phyloP scores from a whole-genome alignment of 2,797 vertebrate species.

The Microcaecilia unicolor region DNA sequence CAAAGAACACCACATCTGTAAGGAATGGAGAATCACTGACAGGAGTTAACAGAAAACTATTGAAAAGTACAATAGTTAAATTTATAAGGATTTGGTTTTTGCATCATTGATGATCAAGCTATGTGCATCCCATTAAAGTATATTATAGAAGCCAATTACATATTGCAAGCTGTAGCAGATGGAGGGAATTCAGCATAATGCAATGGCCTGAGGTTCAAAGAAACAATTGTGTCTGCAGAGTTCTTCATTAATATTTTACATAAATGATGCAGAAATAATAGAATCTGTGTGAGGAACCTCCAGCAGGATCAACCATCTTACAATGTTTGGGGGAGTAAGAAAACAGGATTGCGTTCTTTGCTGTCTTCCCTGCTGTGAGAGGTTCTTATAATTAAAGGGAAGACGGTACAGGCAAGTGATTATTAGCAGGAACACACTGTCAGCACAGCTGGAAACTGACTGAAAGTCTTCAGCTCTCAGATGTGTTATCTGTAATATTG shows the following conservation, averaged over 20 bases:
- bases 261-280: too few relatives aligned
- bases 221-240: background rate
- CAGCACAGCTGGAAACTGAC: conserved; percentile 29
- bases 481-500: conserved; percentile 12
- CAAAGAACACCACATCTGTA: too few relatives aligned
- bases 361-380: conserved; percentile 18
- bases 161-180: background rate
- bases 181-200: too few relatives aligned
- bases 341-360: conserved; percentile 18
- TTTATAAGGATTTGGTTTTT: too few relatives aligned
- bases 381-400: conserved; percentile 30
- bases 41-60: too few relatives aligned
- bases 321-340: too few relatives aligned
- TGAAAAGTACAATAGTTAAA: too few relatives aligned
- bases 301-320: background rate
- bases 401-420: conserved; percentile 7
- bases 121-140: background rate
- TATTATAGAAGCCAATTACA: background rate
- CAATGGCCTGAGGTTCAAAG: background rate
- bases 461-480: conserved; percentile 7
- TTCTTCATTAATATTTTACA: background rate
- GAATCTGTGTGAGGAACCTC: too few relatives aligned
- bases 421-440: conserved; percentile 17
- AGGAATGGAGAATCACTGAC: too few relatives aligned
- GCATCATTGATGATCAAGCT: too few relatives aligned